Percentiles rank a stretch among this genome's conserved stretches.
Evolutionary conservation across 2,113 vertebrate genomes (phyloP).

Genomic region (Nothoprocta perdicaria): DNA sequence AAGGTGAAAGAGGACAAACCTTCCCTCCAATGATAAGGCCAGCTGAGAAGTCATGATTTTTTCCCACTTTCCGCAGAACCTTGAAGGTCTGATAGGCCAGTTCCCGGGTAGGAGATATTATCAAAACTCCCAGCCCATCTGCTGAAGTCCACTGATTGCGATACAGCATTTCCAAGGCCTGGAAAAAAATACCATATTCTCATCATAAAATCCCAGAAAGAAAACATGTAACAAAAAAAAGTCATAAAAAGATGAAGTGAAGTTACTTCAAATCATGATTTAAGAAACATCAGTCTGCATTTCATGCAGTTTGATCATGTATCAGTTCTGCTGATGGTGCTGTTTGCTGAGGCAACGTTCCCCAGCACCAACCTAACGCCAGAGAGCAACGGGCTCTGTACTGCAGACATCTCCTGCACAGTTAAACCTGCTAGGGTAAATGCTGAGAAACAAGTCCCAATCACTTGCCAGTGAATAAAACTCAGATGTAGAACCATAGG

Average conservation of each 20-base stretch:
- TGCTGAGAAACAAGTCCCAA: neutral
- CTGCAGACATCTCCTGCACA: neutral
- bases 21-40: slow-evolving; percentile 97
- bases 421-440: neutral
- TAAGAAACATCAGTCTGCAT: neutral
- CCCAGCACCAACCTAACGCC: neutral
- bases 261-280: neutral
- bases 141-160: slow-evolving; percentile 91
- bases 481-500: neutral
- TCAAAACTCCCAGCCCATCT: slow-evolving; percentile 91
- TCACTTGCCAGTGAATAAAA: neutral
- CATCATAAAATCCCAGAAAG: neutral
- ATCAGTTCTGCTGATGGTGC: neutral
- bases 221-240: neutral
- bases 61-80: slow-evolving; percentile 92
- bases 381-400: neutral
- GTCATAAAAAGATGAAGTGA: neutral
- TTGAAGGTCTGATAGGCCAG: slow-evolving; percentile 96
- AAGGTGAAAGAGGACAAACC: slow-evolving; percentile 64
- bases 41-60: slow-evolving; percentile 96
- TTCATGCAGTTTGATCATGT: neutral
- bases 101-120: slow-evolving; percentile 95
- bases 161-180: slow-evolving; percentile 92
- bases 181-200: neutral
- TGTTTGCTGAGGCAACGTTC: neutral